phyloP scores from a whole-genome alignment of 2,888 invertebrate species.

The Dryadula phaetusa region DNA sequence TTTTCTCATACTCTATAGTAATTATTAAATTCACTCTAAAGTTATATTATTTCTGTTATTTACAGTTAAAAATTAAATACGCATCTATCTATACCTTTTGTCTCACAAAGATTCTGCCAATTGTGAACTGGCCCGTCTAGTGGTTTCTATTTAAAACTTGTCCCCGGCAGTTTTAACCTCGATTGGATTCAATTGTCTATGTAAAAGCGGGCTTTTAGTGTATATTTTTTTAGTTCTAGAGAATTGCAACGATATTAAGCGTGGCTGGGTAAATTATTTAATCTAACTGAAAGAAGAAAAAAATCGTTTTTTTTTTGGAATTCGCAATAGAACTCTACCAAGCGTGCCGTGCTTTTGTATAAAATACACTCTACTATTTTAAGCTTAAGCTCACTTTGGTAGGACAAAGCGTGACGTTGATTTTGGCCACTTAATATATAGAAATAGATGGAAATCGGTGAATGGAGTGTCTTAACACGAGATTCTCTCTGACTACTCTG shows the following conservation, averaged over 20 bases:
- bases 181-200: slow-evolving; percentile 20
- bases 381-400: too few species aligned
- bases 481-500: neutral
- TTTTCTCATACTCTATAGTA: too few species aligned
- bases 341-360: too few species aligned
- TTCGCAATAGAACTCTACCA: too few species aligned
- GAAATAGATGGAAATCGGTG: too few species aligned
- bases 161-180: slow-evolving; percentile 22
- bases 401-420: too few species aligned
- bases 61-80: neutral
- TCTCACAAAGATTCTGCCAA: slow-evolving; percentile 30
- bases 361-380: too few species aligned
- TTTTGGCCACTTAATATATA: too few species aligned
- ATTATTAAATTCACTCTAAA: too few species aligned
- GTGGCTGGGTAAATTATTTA: neutral
- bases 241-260: neutral
- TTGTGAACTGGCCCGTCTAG: slow-evolving; percentile 9
- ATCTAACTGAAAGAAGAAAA: too few species aligned
- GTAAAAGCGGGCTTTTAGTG: neutral
- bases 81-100: slow-evolving; percentile 6
- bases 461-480: neutral
- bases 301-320: too few species aligned
- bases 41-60: too few species aligned
- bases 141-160: slow-evolving; percentile 24
- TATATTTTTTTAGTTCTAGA: neutral